phyloP scores from a whole-genome alignment of 1,140 invertebrate species.

The Leucophenga varia region DNA sequence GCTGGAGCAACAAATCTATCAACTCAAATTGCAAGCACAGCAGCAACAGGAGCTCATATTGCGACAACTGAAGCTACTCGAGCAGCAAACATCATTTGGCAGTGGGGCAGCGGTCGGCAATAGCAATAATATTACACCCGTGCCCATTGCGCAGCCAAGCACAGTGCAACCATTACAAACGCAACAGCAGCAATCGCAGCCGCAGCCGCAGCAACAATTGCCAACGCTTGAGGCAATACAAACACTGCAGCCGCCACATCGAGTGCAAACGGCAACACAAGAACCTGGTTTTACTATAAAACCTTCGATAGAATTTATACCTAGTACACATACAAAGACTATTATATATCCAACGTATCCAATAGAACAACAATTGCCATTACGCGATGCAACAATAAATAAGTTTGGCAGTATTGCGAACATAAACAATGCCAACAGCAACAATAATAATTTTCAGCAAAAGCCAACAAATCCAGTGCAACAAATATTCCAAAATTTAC shows the following conservation, averaged over 20 bases:
- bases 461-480: slow-evolving; percentile 40
- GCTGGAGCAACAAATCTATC: slow-evolving; percentile 68
- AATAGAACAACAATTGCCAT: slow-evolving; percentile 51
- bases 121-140: slow-evolving; percentile 30
- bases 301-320: slow-evolving; percentile 54
- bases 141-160: slow-evolving; percentile 39
- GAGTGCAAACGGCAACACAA: slow-evolving; percentile 7
- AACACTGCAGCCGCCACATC: slow-evolving; percentile 42
- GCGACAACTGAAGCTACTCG: slow-evolving; percentile 64
- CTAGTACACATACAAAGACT: slow-evolving; percentile 45
- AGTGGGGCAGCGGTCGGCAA: neutral
- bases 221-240: slow-evolving; percentile 53
- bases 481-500: slow-evolving; percentile 51
- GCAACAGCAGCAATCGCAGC: slow-evolving; percentile 30
- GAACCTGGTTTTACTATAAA: slow-evolving; percentile 44
- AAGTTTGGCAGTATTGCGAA: slow-evolving; percentile 28
- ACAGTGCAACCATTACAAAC: slow-evolving; percentile 33
- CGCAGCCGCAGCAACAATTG: slow-evolving; percentile 30
- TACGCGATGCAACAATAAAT: slow-evolving; percentile 43
- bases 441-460: slow-evolving; percentile 38
- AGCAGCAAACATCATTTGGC: slow-evolving; percentile 58
- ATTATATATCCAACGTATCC: slow-evolving; percentile 52
- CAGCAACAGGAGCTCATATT: slow-evolving; percentile 71
- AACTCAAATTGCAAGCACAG: slow-evolving; percentile 64
- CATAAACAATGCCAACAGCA: slow-evolving; percentile 24